A percentile compares a stretch with the other conserved stretches of the same genome.
phyloP scores from a whole-genome alignment of 1,140 invertebrate genomes.

The Kradibia gibbosae region DNA sequence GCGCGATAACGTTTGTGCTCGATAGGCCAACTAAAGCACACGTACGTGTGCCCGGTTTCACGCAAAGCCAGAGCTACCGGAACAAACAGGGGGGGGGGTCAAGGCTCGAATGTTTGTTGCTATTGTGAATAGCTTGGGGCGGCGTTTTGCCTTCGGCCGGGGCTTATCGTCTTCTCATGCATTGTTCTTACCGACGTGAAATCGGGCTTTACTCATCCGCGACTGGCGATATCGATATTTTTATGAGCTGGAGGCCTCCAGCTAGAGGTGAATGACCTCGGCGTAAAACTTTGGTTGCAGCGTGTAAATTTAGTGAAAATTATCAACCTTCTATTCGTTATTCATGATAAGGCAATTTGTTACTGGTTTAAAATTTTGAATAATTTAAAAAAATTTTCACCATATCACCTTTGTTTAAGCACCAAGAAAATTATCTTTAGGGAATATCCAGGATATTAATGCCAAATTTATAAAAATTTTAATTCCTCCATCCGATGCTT shows the following conservation, averaged over 20 bases:
- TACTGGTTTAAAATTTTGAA: no score
- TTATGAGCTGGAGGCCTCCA: neutral
- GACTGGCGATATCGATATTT: neutral
- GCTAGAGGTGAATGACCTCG: no score
- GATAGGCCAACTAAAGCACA: constrained; percentile 9
- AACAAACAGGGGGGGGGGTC: neutral
- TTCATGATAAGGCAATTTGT: no score
- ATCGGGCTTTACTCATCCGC: constrained; percentile 3
- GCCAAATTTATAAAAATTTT: no score
- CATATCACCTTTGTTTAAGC: no score
- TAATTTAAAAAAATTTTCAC: no score
- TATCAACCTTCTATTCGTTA: no score
- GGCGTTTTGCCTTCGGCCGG: neutral
- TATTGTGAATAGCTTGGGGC: constrained; percentile 1
- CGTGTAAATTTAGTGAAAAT: neutral
- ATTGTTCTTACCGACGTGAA: neutral
- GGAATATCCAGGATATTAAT: no score
- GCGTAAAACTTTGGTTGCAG: neutral
- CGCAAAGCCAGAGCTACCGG: neutral
- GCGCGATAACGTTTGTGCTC: constrained; percentile 1
- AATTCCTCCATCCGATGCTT: no score
- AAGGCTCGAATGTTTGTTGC: constrained; percentile 14
- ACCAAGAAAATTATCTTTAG: no score
- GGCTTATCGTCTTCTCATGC: neutral
- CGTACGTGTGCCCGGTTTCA: neutral